Conservation (phyloP, 2,113 vertebrate genomes). For the Siphamia tubifer region DNA sequence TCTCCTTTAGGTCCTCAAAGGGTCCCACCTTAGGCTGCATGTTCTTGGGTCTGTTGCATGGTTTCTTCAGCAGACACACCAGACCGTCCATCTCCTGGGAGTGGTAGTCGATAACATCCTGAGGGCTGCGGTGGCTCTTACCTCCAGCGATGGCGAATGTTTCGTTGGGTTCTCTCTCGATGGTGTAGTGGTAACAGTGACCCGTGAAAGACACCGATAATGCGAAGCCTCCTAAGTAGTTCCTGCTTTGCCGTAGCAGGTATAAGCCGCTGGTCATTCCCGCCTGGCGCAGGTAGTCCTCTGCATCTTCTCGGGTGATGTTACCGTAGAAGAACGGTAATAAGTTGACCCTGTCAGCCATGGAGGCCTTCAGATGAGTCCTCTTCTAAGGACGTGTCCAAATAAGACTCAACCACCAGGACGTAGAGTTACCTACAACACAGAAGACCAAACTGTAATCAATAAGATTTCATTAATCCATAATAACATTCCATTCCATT, state of each 20-base stretch:
- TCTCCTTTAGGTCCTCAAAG: slow-evolving; percentile 95
- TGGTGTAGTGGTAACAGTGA: slow-evolving; percentile 93
- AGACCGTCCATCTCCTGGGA: slow-evolving; percentile 89
- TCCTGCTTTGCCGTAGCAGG: slow-evolving; percentile 92
- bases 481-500: too few species aligned
- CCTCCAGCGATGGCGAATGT: slow-evolving; percentile 91
- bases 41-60: slow-evolving; percentile 86
- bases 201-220: slow-evolving; percentile 83
- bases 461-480: too few species aligned
- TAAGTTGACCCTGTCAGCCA: slow-evolving; percentile 78
- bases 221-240: slow-evolving; percentile 91
- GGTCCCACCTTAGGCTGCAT: slow-evolving; percentile 92
- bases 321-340: slow-evolving; percentile 93
- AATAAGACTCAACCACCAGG: background rate
- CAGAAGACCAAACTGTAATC: background rate
- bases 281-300: slow-evolving; percentile 85
- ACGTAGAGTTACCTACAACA: slow-evolving; percentile 22
- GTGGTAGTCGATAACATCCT: slow-evolving; percentile 90
- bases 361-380: slow-evolving; percentile 1
- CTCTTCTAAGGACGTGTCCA: background rate
- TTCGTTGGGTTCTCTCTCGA: slow-evolving; percentile 88
- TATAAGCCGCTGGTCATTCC: slow-evolving; percentile 85
- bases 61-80: slow-evolving; percentile 87
- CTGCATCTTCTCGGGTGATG: slow-evolving; percentile 94
- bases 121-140: slow-evolving; percentile 83